phyloP scores from a whole-genome alignment of 1,140 invertebrate species.

The Drosophila santomea region DNA sequence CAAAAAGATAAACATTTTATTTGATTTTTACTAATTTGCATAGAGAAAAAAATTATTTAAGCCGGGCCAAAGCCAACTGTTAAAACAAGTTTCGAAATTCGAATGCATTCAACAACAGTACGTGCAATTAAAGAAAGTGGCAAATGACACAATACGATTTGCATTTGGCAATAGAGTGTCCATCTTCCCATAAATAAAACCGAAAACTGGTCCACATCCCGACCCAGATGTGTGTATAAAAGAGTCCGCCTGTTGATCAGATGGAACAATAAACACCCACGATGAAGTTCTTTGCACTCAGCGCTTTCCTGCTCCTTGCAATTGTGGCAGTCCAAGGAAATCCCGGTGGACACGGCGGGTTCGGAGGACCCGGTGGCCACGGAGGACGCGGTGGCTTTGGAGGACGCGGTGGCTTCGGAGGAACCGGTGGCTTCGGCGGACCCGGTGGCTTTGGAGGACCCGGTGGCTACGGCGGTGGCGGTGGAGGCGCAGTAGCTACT shows the following conservation, averaged over 20 bases:
- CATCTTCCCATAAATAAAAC: slow-evolving; percentile 1
- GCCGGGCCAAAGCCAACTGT: no score
- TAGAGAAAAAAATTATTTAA: slow-evolving; percentile 7
- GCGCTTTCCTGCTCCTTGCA: slow-evolving; percentile 20
- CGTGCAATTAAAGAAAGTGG: neutral
- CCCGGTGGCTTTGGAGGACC: neutral
- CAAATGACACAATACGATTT: slow-evolving; percentile 18
- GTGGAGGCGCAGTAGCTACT: neutral
- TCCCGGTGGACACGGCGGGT: neutral
- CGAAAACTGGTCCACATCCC: slow-evolving; percentile 12
- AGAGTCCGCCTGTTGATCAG: slow-evolving; percentile 13
- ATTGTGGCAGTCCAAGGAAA: slow-evolving; percentile 16
- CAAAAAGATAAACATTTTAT: slow-evolving; percentile 4
- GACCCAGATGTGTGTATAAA: slow-evolving; percentile 38
- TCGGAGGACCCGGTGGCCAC: neutral
- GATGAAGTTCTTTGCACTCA: slow-evolving; percentile 28
- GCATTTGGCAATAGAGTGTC: slow-evolving; percentile 2
- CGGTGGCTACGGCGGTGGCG: neutral
- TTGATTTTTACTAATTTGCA: slow-evolving; percentile 19
- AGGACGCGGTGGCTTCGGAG: neutral
- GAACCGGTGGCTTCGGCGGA: neutral
- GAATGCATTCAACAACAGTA: slow-evolving; percentile 2
- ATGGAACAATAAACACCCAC: slow-evolving; percentile 19
- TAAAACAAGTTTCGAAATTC: slow-evolving; percentile 18
- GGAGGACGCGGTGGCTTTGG: neutral